Conservation (phyloP, 1,140 invertebrate species). For the Colletes gigas region DNA sequence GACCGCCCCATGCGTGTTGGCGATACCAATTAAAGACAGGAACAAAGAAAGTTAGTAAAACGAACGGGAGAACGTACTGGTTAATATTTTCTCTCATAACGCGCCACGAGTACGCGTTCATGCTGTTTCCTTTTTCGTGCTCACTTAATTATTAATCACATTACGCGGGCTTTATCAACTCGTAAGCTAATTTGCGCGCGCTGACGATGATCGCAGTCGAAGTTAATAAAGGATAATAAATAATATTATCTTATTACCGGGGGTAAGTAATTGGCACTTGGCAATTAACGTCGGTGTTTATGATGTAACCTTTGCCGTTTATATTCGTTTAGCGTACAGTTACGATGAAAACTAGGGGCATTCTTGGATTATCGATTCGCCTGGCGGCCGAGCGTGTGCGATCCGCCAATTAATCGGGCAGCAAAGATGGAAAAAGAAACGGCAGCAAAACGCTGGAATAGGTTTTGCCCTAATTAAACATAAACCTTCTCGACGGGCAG, state of each 20-base stretch:
- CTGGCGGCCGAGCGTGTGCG: not conserved
- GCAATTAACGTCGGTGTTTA: not conserved
- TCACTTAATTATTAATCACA: conserved; percentile 24
- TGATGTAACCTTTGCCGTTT: not conserved
- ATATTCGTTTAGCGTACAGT: not conserved
- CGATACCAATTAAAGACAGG: not conserved
- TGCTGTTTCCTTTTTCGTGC: not conserved
- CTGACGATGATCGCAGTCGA: not conserved
- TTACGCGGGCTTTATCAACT: conserved; percentile 18
- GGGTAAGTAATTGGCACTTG: conserved; percentile 12
- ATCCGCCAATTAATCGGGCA: conserved; percentile 12
- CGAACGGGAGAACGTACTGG: not conserved
- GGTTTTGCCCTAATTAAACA: conserved; percentile 40
- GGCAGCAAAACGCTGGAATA: not conserved
- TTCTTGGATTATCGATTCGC: conserved; percentile 1
- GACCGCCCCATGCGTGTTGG: no score
- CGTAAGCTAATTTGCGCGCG: conserved; percentile 11
- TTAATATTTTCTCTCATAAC: not conserved
- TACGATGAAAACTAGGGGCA: conserved; percentile 1
- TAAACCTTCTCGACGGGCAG: conserved; percentile 4
- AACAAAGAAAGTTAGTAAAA: not conserved
- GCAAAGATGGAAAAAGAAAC: not conserved
- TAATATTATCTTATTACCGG: conserved; percentile 24
- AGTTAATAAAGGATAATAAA: conserved; percentile 16
- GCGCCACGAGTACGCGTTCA: not conserved